Evolutionary conservation across 2,888 invertebrate species (phyloP), one percentile per base, ranked within the genome.

Genomic region (Lacanobia oleracea): DNA sequence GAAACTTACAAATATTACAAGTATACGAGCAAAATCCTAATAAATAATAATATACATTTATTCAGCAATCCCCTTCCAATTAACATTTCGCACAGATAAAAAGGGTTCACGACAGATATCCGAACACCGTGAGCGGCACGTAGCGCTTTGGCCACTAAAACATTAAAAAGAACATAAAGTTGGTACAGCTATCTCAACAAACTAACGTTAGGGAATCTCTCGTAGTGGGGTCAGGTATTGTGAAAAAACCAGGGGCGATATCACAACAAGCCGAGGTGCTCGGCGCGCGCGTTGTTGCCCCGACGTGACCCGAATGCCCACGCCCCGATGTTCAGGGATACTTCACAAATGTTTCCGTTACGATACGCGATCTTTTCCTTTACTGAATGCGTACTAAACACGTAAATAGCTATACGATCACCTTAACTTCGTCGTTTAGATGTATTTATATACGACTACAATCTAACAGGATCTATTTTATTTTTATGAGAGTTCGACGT

Each of bases 221-320:
- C 90, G 85, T 87, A 90, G 88, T 89, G 86, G 90, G 94, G 93
- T 94, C 95, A 94, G 94, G 94, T 94, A 94, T 93, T 93, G 93
- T 91, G 91, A 91, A 93, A 94, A 94, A 94, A 93, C 91, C 89
- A 88, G 84, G 89, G 90, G 90, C 91, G 93, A 93, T 95, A 95
- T 94, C 94, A 94, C 94, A 94, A 95, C 95, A 95, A 94, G 93
- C 94, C 92, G 91, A 91, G 94, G 93, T 93, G 91, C 91, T 91
- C 91, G 90, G 90, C 91, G 93, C 91, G 90, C 89, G 91, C 93
- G 94, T 94, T 94, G 94, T 93, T 93, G 90, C 92, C 86, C 85
- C 89, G 79, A 94, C 95, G 95, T 95, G 95, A 94, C 92, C 90
- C 88, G 95, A 91, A 94, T 94, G 90, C 91, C 87, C 88, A 91